Percentiles rank a stretch among this genome's conserved stretches.
phyloP scores from a whole-genome alignment of 2,888 invertebrate genomes.

The Iphiclides podalirius region DNA sequence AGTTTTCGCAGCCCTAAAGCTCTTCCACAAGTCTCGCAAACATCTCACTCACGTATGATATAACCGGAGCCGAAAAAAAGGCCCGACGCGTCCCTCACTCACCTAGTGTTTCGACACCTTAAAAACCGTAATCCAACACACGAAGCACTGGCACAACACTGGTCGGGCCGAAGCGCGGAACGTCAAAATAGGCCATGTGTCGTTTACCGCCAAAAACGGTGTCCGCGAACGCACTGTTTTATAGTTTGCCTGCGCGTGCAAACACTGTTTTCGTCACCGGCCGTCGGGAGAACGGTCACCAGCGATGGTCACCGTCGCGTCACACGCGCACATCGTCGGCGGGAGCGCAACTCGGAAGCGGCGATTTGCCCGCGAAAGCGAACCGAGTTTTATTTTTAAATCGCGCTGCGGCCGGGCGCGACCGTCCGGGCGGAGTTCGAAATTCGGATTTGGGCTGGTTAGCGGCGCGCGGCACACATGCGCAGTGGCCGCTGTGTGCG shows the following conservation, averaged over 20 bases:
- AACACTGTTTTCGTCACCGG: too few species aligned
- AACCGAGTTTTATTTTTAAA: constrained; percentile 66
- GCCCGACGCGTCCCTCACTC: not conserved
- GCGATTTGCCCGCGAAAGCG: constrained; percentile 21
- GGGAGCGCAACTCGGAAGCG: too few species aligned
- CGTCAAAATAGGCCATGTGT: constrained; percentile 32
- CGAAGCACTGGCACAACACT: constrained; percentile 23
- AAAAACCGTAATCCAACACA: constrained; percentile 12
- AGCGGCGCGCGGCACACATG: constrained; percentile 68
- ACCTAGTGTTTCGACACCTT: constrained; percentile 1
- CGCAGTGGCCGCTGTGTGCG: constrained; percentile 47
- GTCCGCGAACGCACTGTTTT: too few species aligned
- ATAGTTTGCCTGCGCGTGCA: too few species aligned
- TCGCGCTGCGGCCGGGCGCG: constrained; percentile 60
- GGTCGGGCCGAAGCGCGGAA: not conserved
- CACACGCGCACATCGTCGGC: not conserved
- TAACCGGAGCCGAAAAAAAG: not conserved
- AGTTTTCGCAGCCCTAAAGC: not conserved
- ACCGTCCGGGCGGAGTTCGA: constrained; percentile 60
- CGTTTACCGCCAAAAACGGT: constrained; percentile 31
- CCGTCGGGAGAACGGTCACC: too few species aligned
- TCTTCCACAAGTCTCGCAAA: not conserved
- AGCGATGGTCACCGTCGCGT: too few species aligned
- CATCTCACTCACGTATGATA: not conserved
- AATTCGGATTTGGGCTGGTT: constrained; percentile 77